A percentile compares a stretch with the other conserved stretches of the same genome.
Evolutionary conservation across 2,797 vertebrate genomes (phyloP).

Genomic region (Allobates femoralis): DNA sequence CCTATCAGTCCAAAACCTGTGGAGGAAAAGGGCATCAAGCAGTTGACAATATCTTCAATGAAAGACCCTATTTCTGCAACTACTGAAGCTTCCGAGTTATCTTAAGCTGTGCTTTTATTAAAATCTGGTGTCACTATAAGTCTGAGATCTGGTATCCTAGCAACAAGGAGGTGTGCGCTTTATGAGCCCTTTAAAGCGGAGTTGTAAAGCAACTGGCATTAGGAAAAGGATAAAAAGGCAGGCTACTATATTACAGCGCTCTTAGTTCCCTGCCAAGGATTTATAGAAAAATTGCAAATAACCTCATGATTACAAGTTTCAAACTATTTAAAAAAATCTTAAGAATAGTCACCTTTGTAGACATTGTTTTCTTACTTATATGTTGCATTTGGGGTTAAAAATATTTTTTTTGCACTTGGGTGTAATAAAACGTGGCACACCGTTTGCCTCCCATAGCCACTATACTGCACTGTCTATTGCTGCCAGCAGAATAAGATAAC

Average conservation of each 20-base stretch:
- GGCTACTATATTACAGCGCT: neutral
- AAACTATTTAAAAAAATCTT: too few species aligned
- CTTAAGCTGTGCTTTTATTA: slow-evolving; percentile 42
- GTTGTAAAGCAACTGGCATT: neutral
- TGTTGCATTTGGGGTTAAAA: too few species aligned
- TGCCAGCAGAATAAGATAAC: too few species aligned
- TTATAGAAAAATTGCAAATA: neutral
- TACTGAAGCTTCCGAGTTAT: slow-evolving; percentile 10
- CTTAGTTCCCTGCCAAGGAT: neutral
- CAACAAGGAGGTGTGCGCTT: slow-evolving; percentile 45
- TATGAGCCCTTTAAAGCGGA: neutral
- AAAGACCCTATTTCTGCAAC: slow-evolving; percentile 14
- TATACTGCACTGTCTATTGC: too few species aligned
- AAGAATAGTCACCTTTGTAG: neutral
- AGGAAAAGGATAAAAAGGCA: neutral
- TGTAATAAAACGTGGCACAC: too few species aligned
- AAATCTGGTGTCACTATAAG: slow-evolving; percentile 30
- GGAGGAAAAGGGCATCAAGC: slow-evolving; percentile 1
- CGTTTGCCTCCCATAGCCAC: too few species aligned
- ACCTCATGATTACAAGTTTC: neutral
- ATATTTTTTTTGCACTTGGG: too few species aligned
- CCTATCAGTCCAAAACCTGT: neutral
- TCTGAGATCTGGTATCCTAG: slow-evolving; percentile 47
- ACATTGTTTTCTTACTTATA: too few species aligned
- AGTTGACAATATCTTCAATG: slow-evolving; percentile 29